Evolutionary conservation across 1,140 invertebrate genomes (phyloP), one percentile per base, ranked within the genome.

Genomic region (Ditylenchus dipsaci): DNA sequence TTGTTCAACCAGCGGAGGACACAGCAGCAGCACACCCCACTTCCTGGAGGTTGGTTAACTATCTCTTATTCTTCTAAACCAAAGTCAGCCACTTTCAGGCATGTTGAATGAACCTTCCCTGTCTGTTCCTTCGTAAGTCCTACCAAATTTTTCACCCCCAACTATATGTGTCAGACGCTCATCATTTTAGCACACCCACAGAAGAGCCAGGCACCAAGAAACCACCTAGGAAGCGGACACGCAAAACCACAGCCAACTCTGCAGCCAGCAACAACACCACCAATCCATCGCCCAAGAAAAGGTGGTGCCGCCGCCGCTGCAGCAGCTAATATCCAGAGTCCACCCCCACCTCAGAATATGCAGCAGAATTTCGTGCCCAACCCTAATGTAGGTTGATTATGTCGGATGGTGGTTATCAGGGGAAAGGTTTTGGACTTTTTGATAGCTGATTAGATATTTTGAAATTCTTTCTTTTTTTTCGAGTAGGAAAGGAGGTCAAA

Each of bases 201-300:
- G 47, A 27, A 19, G 71, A 73, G 56, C 56, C 69, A 42, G 53
- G 27, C n/a, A 53, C 42, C 19, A 68, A 72, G 33, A 73, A 73
- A 47, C 61, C 65, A 26, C 26, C 67, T 9, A 62, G 69, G 15
- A 61, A 72, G 49, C 63, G 71, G 19, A 45, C 45, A 56, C 62
- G 71, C n/a, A 73, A 73, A 61, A 49, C 53, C 19, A 64, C 65
- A 26, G 56, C 71, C 23, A 62, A 42, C 23, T 33, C 62, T n/a
- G 49, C 38, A 27, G 49, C 17, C 23, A 15, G 45, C 27, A 47
- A 58, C 61, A 26, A 45, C 26, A 43, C 63, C 27, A 23, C 69
- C n/a, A 67, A 57, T 56, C 42, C 58, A 21, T 67, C 67, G 1
- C 43, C 65, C 21, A 59, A 26, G 7, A 64, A 45, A 64, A 59